Evolutionary conservation across 30 jellyfish, hydroid and myxozoan species (phyloP).

Genomic region (Hydractinia symbiolongicarpus): DNA sequence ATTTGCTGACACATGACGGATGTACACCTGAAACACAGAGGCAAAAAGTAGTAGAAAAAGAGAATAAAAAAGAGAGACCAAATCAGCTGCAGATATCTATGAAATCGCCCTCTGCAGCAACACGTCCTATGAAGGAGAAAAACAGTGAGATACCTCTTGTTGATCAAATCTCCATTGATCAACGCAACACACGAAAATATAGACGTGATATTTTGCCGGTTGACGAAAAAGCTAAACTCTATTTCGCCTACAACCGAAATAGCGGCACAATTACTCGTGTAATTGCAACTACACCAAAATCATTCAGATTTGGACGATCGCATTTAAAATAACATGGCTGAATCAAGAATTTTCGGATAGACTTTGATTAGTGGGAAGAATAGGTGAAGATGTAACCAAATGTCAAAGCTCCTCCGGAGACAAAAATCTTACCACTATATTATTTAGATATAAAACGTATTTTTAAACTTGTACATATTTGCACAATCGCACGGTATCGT

Average conservation of each 20-base stretch:
- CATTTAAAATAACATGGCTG: background rate
- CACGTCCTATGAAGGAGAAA: background rate
- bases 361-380: too few relatives aligned
- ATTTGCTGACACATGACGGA: slow-evolving; percentile 21
- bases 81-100: background rate
- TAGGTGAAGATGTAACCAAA: too few relatives aligned
- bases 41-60: background rate
- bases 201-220: slow-evolving; percentile 39
- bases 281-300: slow-evolving; percentile 29
- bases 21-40: background rate
- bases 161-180: slow-evolving; percentile 24
- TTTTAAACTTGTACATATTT: too few relatives aligned
- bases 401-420: too few relatives aligned
- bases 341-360: too few relatives aligned
- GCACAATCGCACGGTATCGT: too few relatives aligned
- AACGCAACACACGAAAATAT: background rate
- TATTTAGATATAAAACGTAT: too few relatives aligned
- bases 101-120: background rate
- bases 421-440: too few relatives aligned
- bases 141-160: slow-evolving; percentile 10
- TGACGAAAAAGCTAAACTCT: slow-evolving; percentile 27
- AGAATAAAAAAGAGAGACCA: background rate
- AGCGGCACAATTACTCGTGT: slow-evolving; percentile 40
- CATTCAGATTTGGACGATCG: slow-evolving; percentile 22
- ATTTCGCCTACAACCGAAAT: slow-evolving; percentile 31